Evolutionary conservation across 2,797 vertebrate genomes (phyloP).

Genomic region (Lacerta viridis): DNA sequence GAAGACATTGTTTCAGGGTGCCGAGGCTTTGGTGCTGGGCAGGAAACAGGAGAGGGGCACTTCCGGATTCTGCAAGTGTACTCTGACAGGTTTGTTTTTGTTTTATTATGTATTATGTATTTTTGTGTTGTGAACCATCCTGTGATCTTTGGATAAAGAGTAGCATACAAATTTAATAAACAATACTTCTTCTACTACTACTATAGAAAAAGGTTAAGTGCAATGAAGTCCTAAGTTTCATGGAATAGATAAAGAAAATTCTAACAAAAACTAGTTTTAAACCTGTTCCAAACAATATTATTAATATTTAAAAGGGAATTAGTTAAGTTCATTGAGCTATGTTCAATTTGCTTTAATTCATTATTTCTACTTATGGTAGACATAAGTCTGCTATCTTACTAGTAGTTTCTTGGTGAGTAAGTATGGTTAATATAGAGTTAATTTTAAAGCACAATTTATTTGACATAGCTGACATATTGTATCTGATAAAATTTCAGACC

Average conservation of each 20-base stretch:
- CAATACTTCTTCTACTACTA: no score
- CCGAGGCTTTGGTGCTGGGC: no score
- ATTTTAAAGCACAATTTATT: constrained; percentile 7
- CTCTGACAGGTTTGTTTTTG: no score
- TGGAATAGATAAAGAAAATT: not conserved
- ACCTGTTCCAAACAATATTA: not conserved
- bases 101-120: no score
- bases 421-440: not conserved
- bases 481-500: constrained; percentile 48
- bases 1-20: no score
- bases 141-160: no score
- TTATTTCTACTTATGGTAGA: not conserved
- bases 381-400: not conserved
- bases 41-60: no score
- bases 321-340: not conserved
- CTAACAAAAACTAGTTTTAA: not conserved
- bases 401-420: not conserved
- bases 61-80: no score
- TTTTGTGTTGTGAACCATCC: no score
- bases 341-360: constrained; percentile 15
- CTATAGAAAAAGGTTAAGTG: not conserved
- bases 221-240: not conserved
- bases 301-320: not conserved
- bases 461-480: constrained; percentile 26
- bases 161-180: no score